phyloP scores from a whole-genome alignment of 2,888 invertebrate species.

The Empis livida region DNA sequence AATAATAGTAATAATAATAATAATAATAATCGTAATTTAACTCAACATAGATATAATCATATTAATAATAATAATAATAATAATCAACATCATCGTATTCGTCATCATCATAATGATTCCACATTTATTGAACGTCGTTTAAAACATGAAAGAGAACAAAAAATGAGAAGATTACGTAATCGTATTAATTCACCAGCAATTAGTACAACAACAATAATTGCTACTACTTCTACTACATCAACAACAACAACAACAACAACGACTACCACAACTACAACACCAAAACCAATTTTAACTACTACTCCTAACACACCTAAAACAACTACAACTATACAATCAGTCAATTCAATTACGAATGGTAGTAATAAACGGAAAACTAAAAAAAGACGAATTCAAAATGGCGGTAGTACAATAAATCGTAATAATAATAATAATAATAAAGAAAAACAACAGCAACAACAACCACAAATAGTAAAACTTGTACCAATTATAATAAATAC shows the following conservation, averaged over 20 bases:
- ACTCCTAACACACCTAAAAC: slow-evolving; percentile 3
- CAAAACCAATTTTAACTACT: slow-evolving; percentile 13
- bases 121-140: slow-evolving; percentile 26
- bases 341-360: not conserved
- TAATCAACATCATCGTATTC: slow-evolving; percentile 27
- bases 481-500: too few species aligned
- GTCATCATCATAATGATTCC: slow-evolving; percentile 33
- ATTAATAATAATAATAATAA: slow-evolving; percentile 14
- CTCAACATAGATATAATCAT: slow-evolving; percentile 11
- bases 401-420: too few species aligned
- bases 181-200: slow-evolving; percentile 13
- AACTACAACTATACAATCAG: not conserved
- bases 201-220: slow-evolving; percentile 15
- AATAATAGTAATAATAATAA: slow-evolving; percentile 17
- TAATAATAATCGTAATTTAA: slow-evolving; percentile 10
- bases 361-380: not conserved
- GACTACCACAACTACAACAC: slow-evolving; percentile 13
- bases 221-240: slow-evolving; percentile 3
- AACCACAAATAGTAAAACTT: too few species aligned
- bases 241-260: slow-evolving; percentile 11
- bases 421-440: too few species aligned
- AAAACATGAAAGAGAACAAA: slow-evolving; percentile 25
- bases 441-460: too few species aligned
- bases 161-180: slow-evolving; percentile 20
- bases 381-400: too few species aligned